phyloP scores from a whole-genome alignment of 2,888 invertebrate species.

The Antheraea yamamai region DNA sequence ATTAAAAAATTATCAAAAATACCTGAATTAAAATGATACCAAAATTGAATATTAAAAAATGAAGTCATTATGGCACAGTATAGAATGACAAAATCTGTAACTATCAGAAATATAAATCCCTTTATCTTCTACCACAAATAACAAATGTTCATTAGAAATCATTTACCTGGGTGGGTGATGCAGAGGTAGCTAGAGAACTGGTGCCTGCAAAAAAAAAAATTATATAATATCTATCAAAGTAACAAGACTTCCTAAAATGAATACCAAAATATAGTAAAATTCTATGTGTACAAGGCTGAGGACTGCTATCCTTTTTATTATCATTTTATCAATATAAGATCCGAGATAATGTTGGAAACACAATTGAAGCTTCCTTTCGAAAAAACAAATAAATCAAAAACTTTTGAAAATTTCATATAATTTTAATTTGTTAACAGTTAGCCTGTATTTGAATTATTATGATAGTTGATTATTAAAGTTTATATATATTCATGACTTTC shows the following conservation, averaged over 20 bases:
- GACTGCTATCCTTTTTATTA: not conserved
- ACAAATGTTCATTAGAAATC: not conserved
- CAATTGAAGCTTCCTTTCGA: not conserved
- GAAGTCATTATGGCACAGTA: too few relatives aligned
- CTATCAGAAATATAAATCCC: too few relatives aligned
- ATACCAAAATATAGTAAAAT: not conserved
- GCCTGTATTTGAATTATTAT: too few relatives aligned
- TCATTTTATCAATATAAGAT: not conserved
- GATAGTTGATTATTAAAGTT: too few relatives aligned
- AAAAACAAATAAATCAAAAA: not conserved
- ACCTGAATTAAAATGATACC: too few relatives aligned
- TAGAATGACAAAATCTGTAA: not conserved
- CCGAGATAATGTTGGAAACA: too few relatives aligned
- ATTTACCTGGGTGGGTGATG: conserved; percentile 6
- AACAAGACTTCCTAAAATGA: not conserved
- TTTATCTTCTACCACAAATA: not conserved
- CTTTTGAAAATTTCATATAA: not conserved
- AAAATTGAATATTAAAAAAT: too few relatives aligned
- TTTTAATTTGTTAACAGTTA: too few relatives aligned
- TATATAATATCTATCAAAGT: not conserved
- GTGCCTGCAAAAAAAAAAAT: not conserved
- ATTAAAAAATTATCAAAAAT: too few relatives aligned
- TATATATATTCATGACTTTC: too few relatives aligned
- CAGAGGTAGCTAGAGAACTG: not conserved
- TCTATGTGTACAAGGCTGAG: not conserved